phyloP scores from a whole-genome alignment of 2,888 invertebrate genomes.

The Amiota communis region DNA sequence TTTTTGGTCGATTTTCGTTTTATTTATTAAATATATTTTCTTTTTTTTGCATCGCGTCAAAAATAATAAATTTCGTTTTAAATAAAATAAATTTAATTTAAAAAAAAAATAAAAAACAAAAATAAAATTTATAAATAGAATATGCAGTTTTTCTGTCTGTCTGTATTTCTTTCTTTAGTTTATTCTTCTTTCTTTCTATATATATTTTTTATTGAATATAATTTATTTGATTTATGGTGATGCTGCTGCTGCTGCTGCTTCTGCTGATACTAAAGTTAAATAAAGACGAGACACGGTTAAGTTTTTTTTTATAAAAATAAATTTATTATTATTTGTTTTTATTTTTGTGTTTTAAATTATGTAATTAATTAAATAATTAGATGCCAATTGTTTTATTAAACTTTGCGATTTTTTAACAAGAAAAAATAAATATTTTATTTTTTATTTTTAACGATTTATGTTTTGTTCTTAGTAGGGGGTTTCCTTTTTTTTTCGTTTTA shows the following conservation, averaged over 20 bases:
- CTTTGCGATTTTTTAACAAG: too few species aligned
- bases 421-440: not conserved
- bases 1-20: not conserved
- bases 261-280: slow-evolving; percentile 41
- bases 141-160: not conserved
- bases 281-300: not conserved
- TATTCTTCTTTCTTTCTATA: not conserved
- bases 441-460: slow-evolving; percentile 12
- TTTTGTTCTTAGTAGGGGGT: not conserved
- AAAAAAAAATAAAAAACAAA: slow-evolving; percentile 30
- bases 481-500: not conserved
- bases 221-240: slow-evolving; percentile 35
- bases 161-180: not conserved
- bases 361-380: not conserved
- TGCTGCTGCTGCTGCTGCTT: slow-evolving; percentile 37
- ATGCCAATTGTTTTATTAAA: too few species aligned
- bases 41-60: not conserved
- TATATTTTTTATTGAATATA: not conserved
- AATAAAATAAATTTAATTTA: slow-evolving; percentile 38
- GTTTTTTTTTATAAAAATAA: not conserved
- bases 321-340: slow-evolving; percentile 5
- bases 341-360: not conserved
- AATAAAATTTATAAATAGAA: slow-evolving; percentile 33
- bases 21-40: slow-evolving; percentile 23
- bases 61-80: slow-evolving; percentile 1